phyloP scores from a whole-genome alignment of 2,113 vertebrate species.

The Electrona antarctica region DNA sequence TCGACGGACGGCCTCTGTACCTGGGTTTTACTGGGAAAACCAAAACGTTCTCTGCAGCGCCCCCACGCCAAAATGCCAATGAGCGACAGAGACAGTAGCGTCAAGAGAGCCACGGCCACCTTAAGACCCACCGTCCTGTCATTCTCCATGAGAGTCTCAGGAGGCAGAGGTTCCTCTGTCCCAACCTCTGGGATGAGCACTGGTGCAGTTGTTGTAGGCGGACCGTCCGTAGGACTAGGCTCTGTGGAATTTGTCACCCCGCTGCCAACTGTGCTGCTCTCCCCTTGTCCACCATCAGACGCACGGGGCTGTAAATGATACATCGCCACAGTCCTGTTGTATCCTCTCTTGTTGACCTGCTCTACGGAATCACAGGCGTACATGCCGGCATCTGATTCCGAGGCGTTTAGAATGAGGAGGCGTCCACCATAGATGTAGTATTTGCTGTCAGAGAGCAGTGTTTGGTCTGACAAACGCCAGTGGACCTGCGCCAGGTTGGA shows the following conservation, averaged over 20 bases:
- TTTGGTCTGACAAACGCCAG: slow-evolving; percentile 66
- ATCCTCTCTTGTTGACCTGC: slow-evolving; percentile 47
- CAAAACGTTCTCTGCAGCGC: slow-evolving; percentile 49
- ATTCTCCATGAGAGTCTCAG: slow-evolving; percentile 13
- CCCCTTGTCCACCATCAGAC: background rate
- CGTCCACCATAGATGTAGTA: slow-evolving; percentile 66
- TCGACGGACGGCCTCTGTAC: slow-evolving; percentile 40
- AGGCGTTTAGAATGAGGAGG: slow-evolving; percentile 66
- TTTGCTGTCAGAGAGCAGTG: slow-evolving; percentile 54
- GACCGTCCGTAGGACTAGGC: background rate
- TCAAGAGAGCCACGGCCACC: slow-evolving; percentile 60
- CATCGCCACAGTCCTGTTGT: slow-evolving; percentile 49
- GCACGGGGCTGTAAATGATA: slow-evolving; percentile 56
- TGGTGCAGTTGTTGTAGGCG: slow-evolving; percentile 10
- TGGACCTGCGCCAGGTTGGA: slow-evolving; percentile 73
- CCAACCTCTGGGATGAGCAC: background rate
- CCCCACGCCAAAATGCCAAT: slow-evolving; percentile 66
- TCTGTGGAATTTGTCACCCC: slow-evolving; percentile 22
- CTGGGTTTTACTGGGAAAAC: slow-evolving; percentile 23
- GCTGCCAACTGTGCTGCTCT: slow-evolving; percentile 22
- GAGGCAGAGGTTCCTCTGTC: background rate
- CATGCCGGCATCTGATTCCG: slow-evolving; percentile 53
- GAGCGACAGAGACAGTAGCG: slow-evolving; percentile 62
- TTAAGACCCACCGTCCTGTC: slow-evolving; percentile 49
- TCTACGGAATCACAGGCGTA: slow-evolving; percentile 73